These are phyloP conservation scores for Hydrolagus colliei DNA, from an alignment of 2,797 vertebrate species.

Conservation along the genomic window DNA sequence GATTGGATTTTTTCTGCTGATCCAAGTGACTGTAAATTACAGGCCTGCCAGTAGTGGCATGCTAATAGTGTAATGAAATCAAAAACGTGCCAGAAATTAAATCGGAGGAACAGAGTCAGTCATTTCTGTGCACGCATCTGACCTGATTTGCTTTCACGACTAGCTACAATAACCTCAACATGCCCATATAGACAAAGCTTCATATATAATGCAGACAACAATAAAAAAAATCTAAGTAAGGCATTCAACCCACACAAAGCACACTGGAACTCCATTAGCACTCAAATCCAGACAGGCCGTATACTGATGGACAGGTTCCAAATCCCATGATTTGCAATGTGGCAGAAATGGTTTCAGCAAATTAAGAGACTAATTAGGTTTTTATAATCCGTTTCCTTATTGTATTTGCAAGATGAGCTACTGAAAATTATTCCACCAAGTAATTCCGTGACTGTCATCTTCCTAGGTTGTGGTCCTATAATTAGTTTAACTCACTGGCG, in stretches of 20 bases:
- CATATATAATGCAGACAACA: neutral
- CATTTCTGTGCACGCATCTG: neutral
- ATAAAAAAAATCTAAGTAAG: neutral
- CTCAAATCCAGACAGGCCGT: conserved; percentile 39
- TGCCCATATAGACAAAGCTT: neutral
- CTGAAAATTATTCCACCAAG: conserved; percentile 19
- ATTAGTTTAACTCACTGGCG: conserved; percentile 22
- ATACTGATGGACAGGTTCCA: conserved; percentile 39
- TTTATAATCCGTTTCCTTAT: conserved; percentile 53
- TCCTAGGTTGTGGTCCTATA: conserved; percentile 5
- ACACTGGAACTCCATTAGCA: neutral
- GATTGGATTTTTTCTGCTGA: neutral
- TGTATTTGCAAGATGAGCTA: conserved; percentile 49
- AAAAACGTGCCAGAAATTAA: neutral
- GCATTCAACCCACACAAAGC: neutral
- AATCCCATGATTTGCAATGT: conserved; percentile 48
- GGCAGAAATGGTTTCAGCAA: conserved; percentile 48
- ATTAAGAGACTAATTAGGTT: conserved; percentile 65
- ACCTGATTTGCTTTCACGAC: neutral
- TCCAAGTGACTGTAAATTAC: neutral
- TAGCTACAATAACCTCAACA: neutral
- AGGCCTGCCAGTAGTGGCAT: neutral
- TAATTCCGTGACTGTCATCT: conserved; percentile 16
- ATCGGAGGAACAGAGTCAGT: neutral
- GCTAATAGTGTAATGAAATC: neutral